These are phyloP conservation scores for Lanius collurio DNA, from an alignment of 2,113 vertebrate species.

Conservation along the genomic window DNA sequence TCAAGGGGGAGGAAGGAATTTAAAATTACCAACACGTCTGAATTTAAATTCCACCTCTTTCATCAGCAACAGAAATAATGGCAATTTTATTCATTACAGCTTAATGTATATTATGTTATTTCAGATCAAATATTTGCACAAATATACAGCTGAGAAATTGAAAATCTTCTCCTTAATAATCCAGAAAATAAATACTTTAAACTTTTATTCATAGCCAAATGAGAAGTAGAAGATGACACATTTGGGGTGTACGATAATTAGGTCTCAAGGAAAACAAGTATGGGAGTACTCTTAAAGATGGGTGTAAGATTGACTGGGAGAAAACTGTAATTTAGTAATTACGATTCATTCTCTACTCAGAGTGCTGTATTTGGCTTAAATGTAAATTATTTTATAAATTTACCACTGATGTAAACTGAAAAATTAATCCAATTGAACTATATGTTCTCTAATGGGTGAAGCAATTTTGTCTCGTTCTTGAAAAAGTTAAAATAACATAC, in stretches of 20 bases:
- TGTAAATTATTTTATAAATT: constrained; percentile 9
- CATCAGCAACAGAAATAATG: background rate
- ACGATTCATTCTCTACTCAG: background rate
- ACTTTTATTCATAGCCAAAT: background rate
- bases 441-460: background rate
- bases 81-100: background rate
- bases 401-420: background rate
- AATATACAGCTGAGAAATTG: background rate
- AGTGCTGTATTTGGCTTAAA: background rate
- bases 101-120: background rate
- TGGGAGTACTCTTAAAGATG: background rate
- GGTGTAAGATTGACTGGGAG: background rate
- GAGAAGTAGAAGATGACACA: background rate
- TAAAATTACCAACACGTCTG: background rate
- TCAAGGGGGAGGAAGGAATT: background rate
- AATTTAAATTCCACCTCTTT: background rate
- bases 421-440: background rate
- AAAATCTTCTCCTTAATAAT: constrained; percentile 3
- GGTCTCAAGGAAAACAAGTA: background rate
- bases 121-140: background rate
- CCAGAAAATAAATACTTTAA: background rate
- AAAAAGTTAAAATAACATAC: background rate
- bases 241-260: background rate
- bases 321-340: background rate
- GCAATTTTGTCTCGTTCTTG: background rate